These are phyloP conservation scores for Trachymyrmex cornetzi DNA, from an alignment of 1,140 invertebrate genomes.

Conservation along the genomic window DNA sequence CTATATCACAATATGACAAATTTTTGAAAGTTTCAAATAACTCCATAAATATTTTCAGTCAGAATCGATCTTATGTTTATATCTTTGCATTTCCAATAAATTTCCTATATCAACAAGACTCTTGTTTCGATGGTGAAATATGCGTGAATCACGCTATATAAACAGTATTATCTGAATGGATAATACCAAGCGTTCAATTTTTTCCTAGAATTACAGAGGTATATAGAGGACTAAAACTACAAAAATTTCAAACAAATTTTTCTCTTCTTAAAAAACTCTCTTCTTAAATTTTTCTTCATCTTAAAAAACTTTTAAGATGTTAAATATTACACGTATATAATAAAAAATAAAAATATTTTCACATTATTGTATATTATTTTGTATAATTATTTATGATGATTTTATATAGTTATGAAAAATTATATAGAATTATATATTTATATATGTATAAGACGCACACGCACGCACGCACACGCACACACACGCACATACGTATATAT, in stretches of 20 bases:
- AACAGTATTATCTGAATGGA: background rate
- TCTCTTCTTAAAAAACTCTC: too few species aligned
- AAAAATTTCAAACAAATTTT: background rate
- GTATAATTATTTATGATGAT: background rate
- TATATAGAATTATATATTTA: background rate
- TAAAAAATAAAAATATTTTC: background rate
- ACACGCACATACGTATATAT: too few species aligned
- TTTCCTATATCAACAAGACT: background rate
- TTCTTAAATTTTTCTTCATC: too few species aligned
- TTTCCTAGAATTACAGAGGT: background rate
- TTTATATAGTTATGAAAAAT: background rate
- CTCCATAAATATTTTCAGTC: background rate
- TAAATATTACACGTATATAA: background rate
- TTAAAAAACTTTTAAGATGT: background rate
- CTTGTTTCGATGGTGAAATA: background rate
- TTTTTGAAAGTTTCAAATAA: background rate
- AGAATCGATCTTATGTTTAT: background rate
- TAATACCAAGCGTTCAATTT: background rate
- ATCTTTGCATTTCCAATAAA: background rate
- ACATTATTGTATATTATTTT: background rate
- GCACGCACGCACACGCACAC: too few species aligned
- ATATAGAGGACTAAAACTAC: background rate
- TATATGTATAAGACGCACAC: background rate
- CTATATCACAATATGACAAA: too few species aligned
- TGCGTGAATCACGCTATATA: background rate